Evolutionary conservation across 1,140 invertebrate genomes (phyloP).

Genomic region (Drosophila biarmipes): DNA sequence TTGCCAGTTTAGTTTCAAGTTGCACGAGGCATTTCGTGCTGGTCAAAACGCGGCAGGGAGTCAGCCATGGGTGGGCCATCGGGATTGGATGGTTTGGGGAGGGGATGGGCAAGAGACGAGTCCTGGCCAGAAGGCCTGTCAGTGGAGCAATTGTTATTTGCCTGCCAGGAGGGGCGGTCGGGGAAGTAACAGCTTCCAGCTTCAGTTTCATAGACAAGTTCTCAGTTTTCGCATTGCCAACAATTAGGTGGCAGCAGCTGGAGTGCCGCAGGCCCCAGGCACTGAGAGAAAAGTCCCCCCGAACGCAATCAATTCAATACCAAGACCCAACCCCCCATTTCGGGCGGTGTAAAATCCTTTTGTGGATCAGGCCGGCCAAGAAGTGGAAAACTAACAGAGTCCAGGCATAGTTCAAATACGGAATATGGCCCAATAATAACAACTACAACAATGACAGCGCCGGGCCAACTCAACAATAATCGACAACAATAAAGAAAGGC

Average conservation of each 20-base stretch:
- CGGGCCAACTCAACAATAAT: slow-evolving; percentile 64
- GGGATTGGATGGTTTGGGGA: neutral
- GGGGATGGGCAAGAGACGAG: slow-evolving; percentile 4
- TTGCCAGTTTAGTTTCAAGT: slow-evolving; percentile 67
- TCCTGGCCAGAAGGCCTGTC: slow-evolving; percentile 60
- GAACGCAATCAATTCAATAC: neutral
- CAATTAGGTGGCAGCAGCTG: slow-evolving; percentile 79
- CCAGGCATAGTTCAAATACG: slow-evolving; percentile 49
- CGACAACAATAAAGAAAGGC: slow-evolving; percentile 67
- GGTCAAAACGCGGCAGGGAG: slow-evolving; percentile 75
- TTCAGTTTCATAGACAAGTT: slow-evolving; percentile 57
- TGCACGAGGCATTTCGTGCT: slow-evolving; percentile 76
- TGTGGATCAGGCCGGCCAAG: slow-evolving; percentile 8
- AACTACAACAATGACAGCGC: slow-evolving; percentile 20
- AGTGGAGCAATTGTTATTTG: slow-evolving; percentile 82
- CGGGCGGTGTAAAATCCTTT: slow-evolving; percentile 25
- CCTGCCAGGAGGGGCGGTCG: slow-evolving; percentile 29
- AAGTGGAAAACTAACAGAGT: slow-evolving; percentile 48
- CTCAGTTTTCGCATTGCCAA: slow-evolving; percentile 76
- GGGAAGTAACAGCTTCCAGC: slow-evolving; percentile 33
- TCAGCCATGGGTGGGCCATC: slow-evolving; percentile 15
- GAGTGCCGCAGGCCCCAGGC: slow-evolving; percentile 26
- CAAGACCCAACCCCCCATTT: neutral
- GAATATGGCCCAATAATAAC: slow-evolving; percentile 17
- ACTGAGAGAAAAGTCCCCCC: slow-evolving; percentile 15